A percentile compares a stretch with the other conserved stretches of the same genome.
Conservation (phyloP, 2,888 invertebrate genomes). For the Torymus tubicola region DNA sequence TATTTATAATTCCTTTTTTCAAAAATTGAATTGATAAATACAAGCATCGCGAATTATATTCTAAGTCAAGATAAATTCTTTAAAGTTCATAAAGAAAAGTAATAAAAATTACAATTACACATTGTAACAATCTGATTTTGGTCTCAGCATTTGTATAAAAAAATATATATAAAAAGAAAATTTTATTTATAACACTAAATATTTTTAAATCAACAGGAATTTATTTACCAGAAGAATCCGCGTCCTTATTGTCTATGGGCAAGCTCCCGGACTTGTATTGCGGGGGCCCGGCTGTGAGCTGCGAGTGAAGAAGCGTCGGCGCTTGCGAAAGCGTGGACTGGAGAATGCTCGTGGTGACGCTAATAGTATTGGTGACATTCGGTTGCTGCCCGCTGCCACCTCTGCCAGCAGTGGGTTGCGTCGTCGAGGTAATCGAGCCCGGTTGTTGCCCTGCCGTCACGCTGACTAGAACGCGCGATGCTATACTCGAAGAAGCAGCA, state of each 20-base stretch:
- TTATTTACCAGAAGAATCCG: constrained; percentile 62
- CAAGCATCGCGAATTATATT: background rate
- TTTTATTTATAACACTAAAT: too few relatives aligned
- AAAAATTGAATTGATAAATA: background rate
- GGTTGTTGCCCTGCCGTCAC: constrained; percentile 32
- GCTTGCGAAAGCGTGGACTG: constrained; percentile 74
- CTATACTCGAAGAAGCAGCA: background rate
- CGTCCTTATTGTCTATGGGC: constrained; percentile 71
- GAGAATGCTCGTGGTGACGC: constrained; percentile 64
- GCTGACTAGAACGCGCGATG: constrained; percentile 62
- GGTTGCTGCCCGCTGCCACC: background rate
- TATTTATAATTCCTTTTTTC: too few relatives aligned
- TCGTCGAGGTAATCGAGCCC: constrained; percentile 33
- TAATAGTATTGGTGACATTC: constrained; percentile 14
- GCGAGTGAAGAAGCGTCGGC: constrained; percentile 70
- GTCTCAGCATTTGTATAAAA: constrained; percentile 1
- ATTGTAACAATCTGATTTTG: constrained; percentile 18
- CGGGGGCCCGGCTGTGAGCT: constrained; percentile 68
- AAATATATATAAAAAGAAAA: too few relatives aligned
- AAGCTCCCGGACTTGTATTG: constrained; percentile 70
- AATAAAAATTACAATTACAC: background rate
- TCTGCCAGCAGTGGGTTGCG: constrained; percentile 24
- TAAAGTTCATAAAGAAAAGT: background rate
- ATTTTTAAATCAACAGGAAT: constrained; percentile 25
- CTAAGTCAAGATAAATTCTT: background rate